These are phyloP conservation scores for Gracilinanus agilis DNA, from an alignment of 2,113 vertebrate genomes.

Conservation along the genomic window DNA sequence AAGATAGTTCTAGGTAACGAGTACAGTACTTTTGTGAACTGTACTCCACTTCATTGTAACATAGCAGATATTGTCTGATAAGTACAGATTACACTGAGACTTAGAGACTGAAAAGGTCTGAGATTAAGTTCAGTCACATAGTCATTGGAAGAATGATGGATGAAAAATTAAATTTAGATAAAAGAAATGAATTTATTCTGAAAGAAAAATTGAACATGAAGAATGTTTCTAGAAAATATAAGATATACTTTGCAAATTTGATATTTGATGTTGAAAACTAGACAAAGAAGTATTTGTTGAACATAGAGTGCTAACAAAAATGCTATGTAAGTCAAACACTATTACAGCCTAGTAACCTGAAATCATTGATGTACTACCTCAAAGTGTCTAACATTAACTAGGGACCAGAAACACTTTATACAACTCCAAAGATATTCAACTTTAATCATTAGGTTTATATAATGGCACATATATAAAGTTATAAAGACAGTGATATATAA, in stretches of 20 bases:
- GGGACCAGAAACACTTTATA: not conserved
- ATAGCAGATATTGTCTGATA: not conserved
- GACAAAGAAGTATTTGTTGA: constrained; percentile 27
- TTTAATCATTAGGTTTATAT: not conserved
- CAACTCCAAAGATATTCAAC: not conserved
- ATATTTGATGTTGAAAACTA: not conserved
- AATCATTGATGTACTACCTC: not conserved
- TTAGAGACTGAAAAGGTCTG: constrained; percentile 17
- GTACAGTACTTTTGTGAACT: not conserved
- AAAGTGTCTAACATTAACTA: not conserved
- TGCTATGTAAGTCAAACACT: not conserved
- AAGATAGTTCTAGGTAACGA: not conserved
- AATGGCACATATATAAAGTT: not conserved
- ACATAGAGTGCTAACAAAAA: not conserved
- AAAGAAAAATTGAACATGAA: constrained; percentile 6
- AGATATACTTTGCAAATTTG: not conserved
- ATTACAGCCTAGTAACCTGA: not conserved
- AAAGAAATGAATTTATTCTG: constrained; percentile 26
- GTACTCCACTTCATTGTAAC: not conserved
- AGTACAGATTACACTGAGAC: not conserved
- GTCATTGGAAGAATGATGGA: not conserved
- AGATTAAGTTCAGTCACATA: constrained; percentile 30
- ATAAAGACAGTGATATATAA: not conserved
- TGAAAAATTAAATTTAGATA: constrained; percentile 33
- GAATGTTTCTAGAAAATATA: constrained; percentile 20